Evolutionary conservation across 2,888 invertebrate species (phyloP), one percentile per base, ranked within the genome.

Genomic region (Epinotia demarniana): DNA sequence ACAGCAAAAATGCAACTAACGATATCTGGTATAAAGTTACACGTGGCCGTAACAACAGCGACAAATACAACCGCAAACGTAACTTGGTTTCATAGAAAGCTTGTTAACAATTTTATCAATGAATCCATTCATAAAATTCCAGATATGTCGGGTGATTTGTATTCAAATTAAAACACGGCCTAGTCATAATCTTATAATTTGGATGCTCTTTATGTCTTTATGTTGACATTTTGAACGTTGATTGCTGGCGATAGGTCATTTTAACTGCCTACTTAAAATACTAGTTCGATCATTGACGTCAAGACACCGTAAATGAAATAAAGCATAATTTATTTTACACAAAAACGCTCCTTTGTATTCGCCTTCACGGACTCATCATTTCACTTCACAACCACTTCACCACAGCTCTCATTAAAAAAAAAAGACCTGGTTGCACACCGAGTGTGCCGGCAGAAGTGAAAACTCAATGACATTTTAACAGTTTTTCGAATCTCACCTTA

Each of bases 81-180:
- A 60, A 60, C 43, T 23, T 60, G 43, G 46, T 69, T 43, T n/a
- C 11, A 46, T 27, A 69, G 69, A 69, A 46, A 62, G 61, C 75
- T 60, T 62, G 70, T 53, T 57, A 19, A 53, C 53, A 27, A 43
- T 73, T 63, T 63, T 64, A 75, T 72, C 43, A 75, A 75, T 75
- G 75, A 33, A 72, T 72, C 19, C 72, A 72, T 75, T 75, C 62
- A 72, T 19, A 67, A 72, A 57, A 60, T 33, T 19, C 46, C 49
- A 18, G 13, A 46, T 60, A 58, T 67, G 27, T 27, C 27, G 46
- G 11, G 69, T 33, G 11, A 60, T 66, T 73, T 49, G 33, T 66
- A 66, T 46, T 73, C 33, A 46, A 49, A 60, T 66, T 72, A 9
- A 70, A 46, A 43, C 1, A 61, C 49, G 19, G 23, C 2, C 33